A percentile compares a stretch with the other conserved stretches of the same genome.
These are phyloP conservation scores for Danio tinwini DNA, from an alignment of 2,797 vertebrate genomes.

Conservation along the genomic window DNA sequence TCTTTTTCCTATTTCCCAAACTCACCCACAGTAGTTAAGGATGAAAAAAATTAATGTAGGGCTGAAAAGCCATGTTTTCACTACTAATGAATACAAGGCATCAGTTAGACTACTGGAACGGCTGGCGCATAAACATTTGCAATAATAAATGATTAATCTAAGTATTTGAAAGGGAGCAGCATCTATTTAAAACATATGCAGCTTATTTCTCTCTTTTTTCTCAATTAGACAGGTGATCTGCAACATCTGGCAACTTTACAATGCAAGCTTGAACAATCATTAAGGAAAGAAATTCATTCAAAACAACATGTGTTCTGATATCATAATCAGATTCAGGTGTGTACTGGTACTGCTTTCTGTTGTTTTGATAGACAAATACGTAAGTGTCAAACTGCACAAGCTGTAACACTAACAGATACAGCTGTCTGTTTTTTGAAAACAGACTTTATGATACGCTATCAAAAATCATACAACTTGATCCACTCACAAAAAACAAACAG, in stretches of 20 bases:
- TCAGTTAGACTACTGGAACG: slow-evolving; percentile 55
- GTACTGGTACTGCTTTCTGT: slow-evolving; percentile 3
- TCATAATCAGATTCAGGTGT: slow-evolving; percentile 18
- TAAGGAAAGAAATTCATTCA: slow-evolving; percentile 12
- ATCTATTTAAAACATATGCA: slow-evolving; percentile 14
- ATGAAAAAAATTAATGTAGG: slow-evolving; percentile 63
- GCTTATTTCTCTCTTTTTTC: background rate
- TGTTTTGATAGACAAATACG: slow-evolving; percentile 11
- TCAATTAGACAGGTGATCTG: slow-evolving; percentile 15
- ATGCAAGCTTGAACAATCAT: background rate
- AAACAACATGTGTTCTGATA: slow-evolving; percentile 31
- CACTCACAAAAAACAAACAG: no score
- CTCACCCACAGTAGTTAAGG: slow-evolving; percentile 73
- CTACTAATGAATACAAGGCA: slow-evolving; percentile 59
- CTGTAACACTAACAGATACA: slow-evolving; percentile 16
- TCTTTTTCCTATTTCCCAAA: slow-evolving; percentile 73
- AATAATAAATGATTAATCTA: slow-evolving; percentile 19
- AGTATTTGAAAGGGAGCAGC: background rate
- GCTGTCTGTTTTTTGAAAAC: background rate
- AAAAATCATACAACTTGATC: no score
- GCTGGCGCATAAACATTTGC: slow-evolving; percentile 12
- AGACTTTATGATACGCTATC: no score
- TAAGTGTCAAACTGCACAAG: slow-evolving; percentile 20
- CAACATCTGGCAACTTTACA: slow-evolving; percentile 28
- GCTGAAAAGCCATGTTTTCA: slow-evolving; percentile 61